phyloP scores from a whole-genome alignment of 37 sponge, comb jelly and placozoan species.

The Dysidea cf. avara region DNA sequence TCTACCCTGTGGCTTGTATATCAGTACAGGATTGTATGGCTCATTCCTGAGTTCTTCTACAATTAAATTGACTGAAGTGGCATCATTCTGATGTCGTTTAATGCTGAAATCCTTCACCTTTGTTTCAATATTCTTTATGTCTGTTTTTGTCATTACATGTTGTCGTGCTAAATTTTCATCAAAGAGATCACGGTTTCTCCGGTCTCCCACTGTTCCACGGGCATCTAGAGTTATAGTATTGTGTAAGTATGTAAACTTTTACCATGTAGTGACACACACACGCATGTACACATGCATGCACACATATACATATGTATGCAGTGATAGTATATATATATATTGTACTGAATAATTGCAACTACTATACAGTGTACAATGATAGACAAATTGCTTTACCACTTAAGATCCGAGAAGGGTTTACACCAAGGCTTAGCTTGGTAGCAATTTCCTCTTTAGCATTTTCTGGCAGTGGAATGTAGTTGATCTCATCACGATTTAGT shows the following conservation, averaged over 20 bases:
- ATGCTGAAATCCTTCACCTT: neutral
- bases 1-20: conserved; percentile 7
- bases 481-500: neutral
- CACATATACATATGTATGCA: too few species aligned
- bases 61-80: neutral
- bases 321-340: too few species aligned
- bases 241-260: too few species aligned
- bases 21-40: conserved; percentile 6
- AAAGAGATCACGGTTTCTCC: too few species aligned
- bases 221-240: too few species aligned
- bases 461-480: conserved; percentile 17
- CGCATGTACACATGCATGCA: too few species aligned
- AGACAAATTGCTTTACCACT: too few species aligned
- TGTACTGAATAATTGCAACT: too few species aligned
- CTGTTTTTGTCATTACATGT: conserved; percentile 5
- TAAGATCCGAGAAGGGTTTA: conserved; percentile 6
- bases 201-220: too few species aligned
- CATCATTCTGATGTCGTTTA: conserved; percentile 19
- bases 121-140: neutral
- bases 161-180: too few species aligned
- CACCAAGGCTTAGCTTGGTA: conserved; percentile 1
- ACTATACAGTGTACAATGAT: too few species aligned
- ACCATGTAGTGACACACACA: too few species aligned
- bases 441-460: conserved; percentile 12
- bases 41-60: conserved; percentile 20